These are phyloP conservation scores for Drosophila atripex DNA, from an alignment of 2,888 invertebrate species.

Conservation along the genomic window DNA sequence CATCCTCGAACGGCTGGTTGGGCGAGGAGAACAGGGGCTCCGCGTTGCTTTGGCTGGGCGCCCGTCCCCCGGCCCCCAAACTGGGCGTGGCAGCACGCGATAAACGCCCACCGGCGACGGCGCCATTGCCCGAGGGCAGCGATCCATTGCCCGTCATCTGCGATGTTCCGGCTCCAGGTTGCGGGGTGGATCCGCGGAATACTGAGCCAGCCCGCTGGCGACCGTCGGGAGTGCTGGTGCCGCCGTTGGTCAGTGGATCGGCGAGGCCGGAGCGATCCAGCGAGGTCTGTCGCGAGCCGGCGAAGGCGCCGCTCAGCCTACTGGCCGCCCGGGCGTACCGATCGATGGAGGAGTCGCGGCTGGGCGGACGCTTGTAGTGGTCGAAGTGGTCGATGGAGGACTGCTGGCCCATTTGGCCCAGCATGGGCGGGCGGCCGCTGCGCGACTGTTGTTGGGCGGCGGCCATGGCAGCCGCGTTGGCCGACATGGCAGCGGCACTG, in stretches of 20 bases:
- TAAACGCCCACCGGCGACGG: constrained; percentile 51
- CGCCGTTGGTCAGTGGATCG: constrained; percentile 59
- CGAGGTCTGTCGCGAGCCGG: constrained; percentile 90
- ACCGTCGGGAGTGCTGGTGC: constrained; percentile 65
- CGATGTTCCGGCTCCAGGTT: constrained; percentile 42
- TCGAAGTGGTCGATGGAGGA: constrained; percentile 95
- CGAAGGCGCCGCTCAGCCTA: constrained; percentile 85
- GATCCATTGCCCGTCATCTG: constrained; percentile 87
- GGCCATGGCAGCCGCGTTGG: constrained; percentile 63
- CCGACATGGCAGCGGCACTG: constrained; percentile 59
- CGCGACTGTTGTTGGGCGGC: constrained; percentile 75
- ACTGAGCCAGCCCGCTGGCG: constrained; percentile 86
- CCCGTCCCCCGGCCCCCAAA: constrained; percentile 78
- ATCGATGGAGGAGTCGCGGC: constrained; percentile 94
- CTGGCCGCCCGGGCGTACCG: constrained; percentile 90
- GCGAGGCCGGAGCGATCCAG: constrained; percentile 87
- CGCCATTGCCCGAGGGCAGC: constrained; percentile 85
- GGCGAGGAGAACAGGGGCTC: constrained; percentile 84
- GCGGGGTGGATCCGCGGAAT: constrained; percentile 84
- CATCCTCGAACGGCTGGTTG: constrained; percentile 91
- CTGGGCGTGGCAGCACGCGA: constrained; percentile 85
- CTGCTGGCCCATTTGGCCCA: constrained; percentile 84
- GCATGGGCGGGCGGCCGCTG: constrained; percentile 86
- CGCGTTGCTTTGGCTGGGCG: constrained; percentile 81
- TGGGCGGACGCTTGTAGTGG: constrained; percentile 96